A percentile compares a stretch with the other conserved stretches of the same genome.
These are phyloP conservation scores for Allygus modestus DNA, from an alignment of 2,888 invertebrate genomes.

Conservation along the genomic window DNA sequence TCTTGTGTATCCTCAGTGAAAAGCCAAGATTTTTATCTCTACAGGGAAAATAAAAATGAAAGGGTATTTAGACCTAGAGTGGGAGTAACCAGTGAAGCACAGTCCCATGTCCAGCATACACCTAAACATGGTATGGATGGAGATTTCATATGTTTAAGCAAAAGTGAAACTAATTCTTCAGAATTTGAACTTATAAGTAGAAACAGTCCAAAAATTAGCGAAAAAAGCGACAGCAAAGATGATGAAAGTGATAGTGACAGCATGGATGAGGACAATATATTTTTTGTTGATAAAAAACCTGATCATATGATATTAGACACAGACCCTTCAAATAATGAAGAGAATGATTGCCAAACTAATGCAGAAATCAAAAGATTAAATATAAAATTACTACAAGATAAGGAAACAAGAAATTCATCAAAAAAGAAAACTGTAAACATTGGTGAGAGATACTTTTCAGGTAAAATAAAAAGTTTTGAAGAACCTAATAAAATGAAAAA, in stretches of 20 bases:
- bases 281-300: slow-evolving; percentile 39
- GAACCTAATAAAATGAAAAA: not conserved
- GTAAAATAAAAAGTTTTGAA: not conserved
- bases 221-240: not conserved
- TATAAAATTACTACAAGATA: not conserved
- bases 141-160: slow-evolving; percentile 1
- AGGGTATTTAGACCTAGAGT: slow-evolving; percentile 21
- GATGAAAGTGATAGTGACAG: not conserved
- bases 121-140: not conserved
- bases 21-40: slow-evolving; percentile 2
- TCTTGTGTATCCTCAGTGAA: not conserved
- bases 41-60: not conserved
- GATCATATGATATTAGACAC: not conserved
- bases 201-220: not conserved
- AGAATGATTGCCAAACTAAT: not conserved
- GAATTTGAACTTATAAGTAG: not conserved
- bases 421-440: not conserved
- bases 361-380: not conserved
- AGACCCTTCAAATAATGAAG: not conserved
- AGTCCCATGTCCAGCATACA: not conserved
- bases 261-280: slow-evolving; percentile 17
- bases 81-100: not conserved
- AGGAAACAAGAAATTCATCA: not conserved
- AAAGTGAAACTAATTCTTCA: not conserved
- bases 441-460: not conserved